These are phyloP conservation scores for Papilio machaon DNA, from an alignment of 1,140 invertebrate genomes.

Conservation along the genomic window DNA sequence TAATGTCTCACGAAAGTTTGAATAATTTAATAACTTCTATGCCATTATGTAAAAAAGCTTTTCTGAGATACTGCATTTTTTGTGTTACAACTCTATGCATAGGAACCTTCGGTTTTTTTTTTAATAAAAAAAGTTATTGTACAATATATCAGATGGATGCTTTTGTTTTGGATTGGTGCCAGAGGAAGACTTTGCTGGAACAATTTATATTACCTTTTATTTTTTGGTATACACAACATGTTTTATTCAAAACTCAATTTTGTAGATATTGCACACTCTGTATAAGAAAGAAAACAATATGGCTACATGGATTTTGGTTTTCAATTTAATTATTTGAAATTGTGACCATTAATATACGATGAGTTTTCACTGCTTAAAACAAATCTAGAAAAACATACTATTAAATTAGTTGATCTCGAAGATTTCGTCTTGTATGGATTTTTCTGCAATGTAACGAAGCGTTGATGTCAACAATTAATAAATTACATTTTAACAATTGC, in stretches of 20 bases:
- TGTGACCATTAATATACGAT: not conserved
- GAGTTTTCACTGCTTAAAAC: not conserved
- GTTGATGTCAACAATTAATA: too few relatives aligned
- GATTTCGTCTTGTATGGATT: too few relatives aligned
- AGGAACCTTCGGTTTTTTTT: not conserved
- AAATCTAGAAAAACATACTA: not conserved
- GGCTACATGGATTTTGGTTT: not conserved
- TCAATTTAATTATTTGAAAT: not conserved
- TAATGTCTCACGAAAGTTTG: too few relatives aligned
- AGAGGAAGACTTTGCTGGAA: conserved; percentile 1
- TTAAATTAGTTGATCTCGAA: too few relatives aligned
- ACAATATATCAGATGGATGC: conserved; percentile 8
- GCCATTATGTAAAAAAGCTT: not conserved
- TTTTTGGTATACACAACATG: conserved; percentile 14
- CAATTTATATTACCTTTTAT: conserved; percentile 25
- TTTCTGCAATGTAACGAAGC: too few relatives aligned
- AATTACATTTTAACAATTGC: too few relatives aligned
- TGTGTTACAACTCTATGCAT: not conserved
- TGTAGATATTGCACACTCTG: not conserved
- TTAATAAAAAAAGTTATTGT: not conserved
- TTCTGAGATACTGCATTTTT: not conserved
- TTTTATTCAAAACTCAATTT: conserved; percentile 18
- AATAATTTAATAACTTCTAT: not conserved
- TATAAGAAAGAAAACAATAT: conserved; percentile 7
- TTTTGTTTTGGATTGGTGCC: conserved; percentile 27